phyloP scores from a whole-genome alignment of 2,113 vertebrate species.

The Pipra filicauda region DNA sequence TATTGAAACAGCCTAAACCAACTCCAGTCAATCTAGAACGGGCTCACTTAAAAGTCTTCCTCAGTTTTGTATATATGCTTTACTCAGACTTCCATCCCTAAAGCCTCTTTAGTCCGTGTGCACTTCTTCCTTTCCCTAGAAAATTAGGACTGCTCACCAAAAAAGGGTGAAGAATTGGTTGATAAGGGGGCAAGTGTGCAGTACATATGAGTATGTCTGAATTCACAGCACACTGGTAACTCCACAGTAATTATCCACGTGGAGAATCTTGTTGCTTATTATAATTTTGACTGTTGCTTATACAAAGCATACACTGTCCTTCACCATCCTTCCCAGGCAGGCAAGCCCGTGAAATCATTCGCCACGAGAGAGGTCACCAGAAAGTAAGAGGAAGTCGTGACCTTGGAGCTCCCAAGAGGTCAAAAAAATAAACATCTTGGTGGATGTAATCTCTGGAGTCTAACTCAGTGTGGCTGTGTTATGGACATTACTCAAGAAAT shows the following conservation, averaged over 20 bases:
- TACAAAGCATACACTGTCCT: not conserved
- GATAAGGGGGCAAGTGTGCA: fast-evolving
- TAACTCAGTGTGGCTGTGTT: not conserved
- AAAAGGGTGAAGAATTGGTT: not conserved
- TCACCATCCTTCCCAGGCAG: not conserved
- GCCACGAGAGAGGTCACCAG: not conserved
- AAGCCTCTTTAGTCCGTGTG: not conserved
- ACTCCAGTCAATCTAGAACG: not conserved
- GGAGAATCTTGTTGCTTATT: not conserved
- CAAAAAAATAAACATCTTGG: not conserved
- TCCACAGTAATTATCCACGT: not conserved
- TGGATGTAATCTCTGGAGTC: not conserved
- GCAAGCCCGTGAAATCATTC: not conserved
- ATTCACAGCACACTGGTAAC: not conserved
- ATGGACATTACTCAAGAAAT: not conserved
- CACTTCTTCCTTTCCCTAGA: not conserved
- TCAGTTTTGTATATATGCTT: not conserved
- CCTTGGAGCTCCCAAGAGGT: not conserved
- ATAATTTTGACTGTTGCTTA: not conserved
- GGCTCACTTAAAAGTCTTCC: not conserved
- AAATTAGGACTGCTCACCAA: not conserved
- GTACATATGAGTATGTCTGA: not conserved
- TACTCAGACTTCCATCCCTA: not conserved
- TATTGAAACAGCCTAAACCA: not conserved
- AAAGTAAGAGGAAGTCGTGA: not conserved